phyloP scores from a whole-genome alignment of 1,140 invertebrate species.

The Macrotrachela quadricornifera region DNA sequence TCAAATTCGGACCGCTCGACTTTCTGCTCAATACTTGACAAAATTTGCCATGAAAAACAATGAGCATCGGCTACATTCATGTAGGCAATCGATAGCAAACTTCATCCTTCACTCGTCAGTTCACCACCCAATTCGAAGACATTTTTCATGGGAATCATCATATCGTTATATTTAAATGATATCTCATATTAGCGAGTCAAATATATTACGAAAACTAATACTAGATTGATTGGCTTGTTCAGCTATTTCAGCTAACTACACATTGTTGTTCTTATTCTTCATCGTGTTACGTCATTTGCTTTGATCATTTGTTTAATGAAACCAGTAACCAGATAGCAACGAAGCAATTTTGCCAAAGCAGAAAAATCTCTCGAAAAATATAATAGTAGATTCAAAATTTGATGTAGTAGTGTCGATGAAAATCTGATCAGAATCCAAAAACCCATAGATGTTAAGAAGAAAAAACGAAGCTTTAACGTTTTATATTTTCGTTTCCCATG shows the following conservation, averaged over 20 bases:
- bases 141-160: slow-evolving; percentile 74
- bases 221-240: slow-evolving; percentile 72
- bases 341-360: too few species aligned
- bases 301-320: too few species aligned
- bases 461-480: too few species aligned
- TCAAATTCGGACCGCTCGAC: slow-evolving; percentile 72
- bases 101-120: slow-evolving; percentile 55
- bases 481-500: too few species aligned
- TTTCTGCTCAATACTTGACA: slow-evolving; percentile 75
- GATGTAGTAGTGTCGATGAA: too few species aligned
- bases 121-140: slow-evolving; percentile 32
- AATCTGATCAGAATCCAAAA: too few species aligned
- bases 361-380: too few species aligned
- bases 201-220: not conserved
- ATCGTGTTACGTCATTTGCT: too few species aligned
- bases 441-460: too few species aligned
- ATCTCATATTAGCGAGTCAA: not conserved
- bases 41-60: slow-evolving; percentile 85
- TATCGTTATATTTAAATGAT: slow-evolving; percentile 72
- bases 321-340: too few species aligned
- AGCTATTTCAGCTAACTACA: slow-evolving; percentile 92
- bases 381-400: too few species aligned
- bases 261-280: slow-evolving; percentile 79
- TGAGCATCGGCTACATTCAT: slow-evolving; percentile 94
- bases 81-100: slow-evolving; percentile 87